phyloP scores from a whole-genome alignment of 2,888 invertebrate genomes.

The Argyra leucocephala region DNA sequence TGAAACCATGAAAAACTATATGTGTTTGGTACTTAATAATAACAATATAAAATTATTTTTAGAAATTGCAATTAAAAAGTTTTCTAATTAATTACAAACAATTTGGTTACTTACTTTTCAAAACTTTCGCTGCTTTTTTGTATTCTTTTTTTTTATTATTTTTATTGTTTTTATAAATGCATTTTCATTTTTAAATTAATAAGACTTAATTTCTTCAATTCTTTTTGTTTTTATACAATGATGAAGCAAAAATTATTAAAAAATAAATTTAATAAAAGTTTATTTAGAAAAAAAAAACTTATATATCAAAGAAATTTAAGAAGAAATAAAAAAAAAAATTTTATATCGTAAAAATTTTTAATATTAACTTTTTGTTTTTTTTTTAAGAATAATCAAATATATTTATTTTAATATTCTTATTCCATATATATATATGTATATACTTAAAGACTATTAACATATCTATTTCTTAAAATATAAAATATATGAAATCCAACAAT shows the following conservation, averaged over 20 bases:
- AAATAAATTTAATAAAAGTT: neutral
- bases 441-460: neutral
- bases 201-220: neutral
- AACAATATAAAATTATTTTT: too few relatives aligned
- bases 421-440: neutral
- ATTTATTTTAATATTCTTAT: neutral
- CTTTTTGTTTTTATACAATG: neutral
- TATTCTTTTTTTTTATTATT: neutral
- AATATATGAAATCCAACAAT: slow-evolving; percentile 17
- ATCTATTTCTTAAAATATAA: neutral
- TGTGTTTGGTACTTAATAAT: too few relatives aligned
- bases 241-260: slow-evolving; percentile 12
- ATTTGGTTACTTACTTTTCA: too few relatives aligned
- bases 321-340: neutral
- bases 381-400: too few relatives aligned
- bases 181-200: too few relatives aligned
- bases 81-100: too few relatives aligned
- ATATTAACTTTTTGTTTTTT: too few relatives aligned
- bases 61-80: too few relatives aligned
- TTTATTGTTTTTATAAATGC: neutral
- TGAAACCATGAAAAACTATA: too few relatives aligned
- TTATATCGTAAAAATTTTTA: neutral
- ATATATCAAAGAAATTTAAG: too few relatives aligned
- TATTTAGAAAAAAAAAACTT: too few relatives aligned
- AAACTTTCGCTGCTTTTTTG: too few relatives aligned